Evolutionary conservation across 1,140 invertebrate species (phyloP).

Genomic region (Drosophila takahashii): DNA sequence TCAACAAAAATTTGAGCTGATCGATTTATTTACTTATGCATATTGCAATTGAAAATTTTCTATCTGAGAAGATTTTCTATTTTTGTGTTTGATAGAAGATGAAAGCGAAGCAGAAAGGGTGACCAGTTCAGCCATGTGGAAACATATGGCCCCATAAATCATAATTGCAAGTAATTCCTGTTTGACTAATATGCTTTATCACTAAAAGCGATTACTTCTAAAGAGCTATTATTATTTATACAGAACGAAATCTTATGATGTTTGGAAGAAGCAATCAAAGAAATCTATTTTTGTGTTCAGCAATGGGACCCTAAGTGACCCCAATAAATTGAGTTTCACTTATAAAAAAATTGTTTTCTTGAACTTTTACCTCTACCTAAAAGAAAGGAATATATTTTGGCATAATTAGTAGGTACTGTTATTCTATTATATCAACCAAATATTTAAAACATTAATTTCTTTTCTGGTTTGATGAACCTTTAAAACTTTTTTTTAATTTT

Average conservation of each 20-base stretch:
- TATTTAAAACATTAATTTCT: no score
- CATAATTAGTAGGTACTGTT: no score
- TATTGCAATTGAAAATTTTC: background rate
- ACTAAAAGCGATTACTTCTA: slow-evolving; percentile 15
- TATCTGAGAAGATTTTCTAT: background rate
- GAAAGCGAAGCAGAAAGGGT: slow-evolving; percentile 1
- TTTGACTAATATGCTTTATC: slow-evolving; percentile 21
- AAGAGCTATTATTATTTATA: slow-evolving; percentile 15
- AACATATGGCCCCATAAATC: slow-evolving; percentile 11
- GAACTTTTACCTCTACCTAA: no score
- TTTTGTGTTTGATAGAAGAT: background rate
- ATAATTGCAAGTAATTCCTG: slow-evolving; percentile 1
- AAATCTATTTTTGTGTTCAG: slow-evolving; percentile 26
- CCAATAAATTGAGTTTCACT: slow-evolving; percentile 15
- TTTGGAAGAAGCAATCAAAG: background rate
- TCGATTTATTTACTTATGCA: slow-evolving; percentile 2
- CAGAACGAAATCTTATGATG: background rate
- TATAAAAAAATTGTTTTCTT: background rate
- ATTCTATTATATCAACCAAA: no score
- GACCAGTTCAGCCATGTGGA: background rate
- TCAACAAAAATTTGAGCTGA: slow-evolving; percentile 11
- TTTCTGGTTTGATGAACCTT: no score
- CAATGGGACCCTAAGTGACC: slow-evolving; percentile 23
- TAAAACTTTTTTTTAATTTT: background rate
- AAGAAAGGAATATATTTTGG: no score